Base-by-base conservation (phyloP, 2,797 vertebrate species). In the Labroides dimidiatus region DNA sequence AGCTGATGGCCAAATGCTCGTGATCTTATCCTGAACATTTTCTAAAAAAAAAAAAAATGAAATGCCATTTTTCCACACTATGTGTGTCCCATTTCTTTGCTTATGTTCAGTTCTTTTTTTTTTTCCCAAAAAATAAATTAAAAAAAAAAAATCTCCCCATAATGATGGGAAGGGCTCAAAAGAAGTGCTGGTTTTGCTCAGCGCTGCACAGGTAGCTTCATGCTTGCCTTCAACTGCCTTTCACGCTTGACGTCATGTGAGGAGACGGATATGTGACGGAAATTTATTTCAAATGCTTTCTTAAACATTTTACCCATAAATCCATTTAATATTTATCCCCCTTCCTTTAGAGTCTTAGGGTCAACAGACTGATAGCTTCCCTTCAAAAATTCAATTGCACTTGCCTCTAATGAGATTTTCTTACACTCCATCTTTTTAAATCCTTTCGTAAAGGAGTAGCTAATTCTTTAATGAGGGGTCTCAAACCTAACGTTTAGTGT, bases 321-420 rank as follows among this genome's bases (percentile, higher is more conserved):
- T 84, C 85, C 82, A 90, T 86, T 87, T 84, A 52, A 92, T 86
- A 91, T 91, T 91, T 95, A 94, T 95, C 95, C 95, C 97, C 96
- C 92, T 96, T 96, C 94, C 94, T 99, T 99, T 99, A 99, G 97
- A 99, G 98, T 99, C 98, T 94, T 93, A 97, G 98, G 98, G 97
- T 95, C 94, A 93, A 96, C 95, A 97, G 98, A 99, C 97, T 99
- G 94, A 96, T 96, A 95, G 95, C 95, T 96, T 96, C 97, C 97
- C 96, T 95, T 98, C 96, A 97, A 94, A 96, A 94, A 96, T 95
- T 94, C 92, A 97, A 99, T 99, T 99, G 97, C 96, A 98, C 97
- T 96, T 98, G 97, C 97, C 97, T 98, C 96, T 95, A 93, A 95
- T 94, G 92, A 94, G 92, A 95, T 84, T 87, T 80, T 78, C 66